phyloP scores from a whole-genome alignment of 2,797 vertebrate species.

The Myotis pilosus region DNA sequence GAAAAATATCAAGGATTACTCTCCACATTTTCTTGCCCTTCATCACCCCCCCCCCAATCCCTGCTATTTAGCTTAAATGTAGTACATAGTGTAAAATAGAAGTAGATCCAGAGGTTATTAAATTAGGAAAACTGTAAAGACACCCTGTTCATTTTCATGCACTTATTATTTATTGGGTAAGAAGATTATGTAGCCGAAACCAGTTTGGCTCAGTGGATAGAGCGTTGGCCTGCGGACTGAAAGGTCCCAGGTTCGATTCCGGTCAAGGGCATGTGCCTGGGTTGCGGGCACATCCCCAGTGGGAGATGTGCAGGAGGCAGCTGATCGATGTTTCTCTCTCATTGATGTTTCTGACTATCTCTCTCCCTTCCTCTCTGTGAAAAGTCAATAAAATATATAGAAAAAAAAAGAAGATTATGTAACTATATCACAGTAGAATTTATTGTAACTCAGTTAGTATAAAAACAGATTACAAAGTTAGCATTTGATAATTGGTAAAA shows the following conservation, averaged over 20 bases:
- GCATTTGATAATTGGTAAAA: conserved; percentile 25
- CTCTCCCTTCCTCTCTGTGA: too few relatives aligned
- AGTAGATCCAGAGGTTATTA: not conserved
- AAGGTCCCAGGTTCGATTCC: too few relatives aligned
- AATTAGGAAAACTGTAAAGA: not conserved
- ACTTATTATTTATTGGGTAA: not conserved
- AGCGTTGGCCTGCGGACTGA: too few relatives aligned
- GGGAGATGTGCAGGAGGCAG: too few relatives aligned
- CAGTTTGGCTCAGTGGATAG: too few relatives aligned
- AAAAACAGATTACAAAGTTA: conserved; percentile 31
- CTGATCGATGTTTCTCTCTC: too few relatives aligned
- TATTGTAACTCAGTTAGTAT: not conserved
- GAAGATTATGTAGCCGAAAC: conserved; percentile 29
- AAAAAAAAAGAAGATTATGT: conserved; percentile 28
- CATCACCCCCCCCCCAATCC: not conserved
- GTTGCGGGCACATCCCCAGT: too few relatives aligned
- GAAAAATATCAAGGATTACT: not conserved
- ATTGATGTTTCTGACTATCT: too few relatives aligned
- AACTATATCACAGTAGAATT: not conserved
- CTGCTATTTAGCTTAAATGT: conserved; percentile 25
- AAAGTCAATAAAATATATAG: too few relatives aligned
- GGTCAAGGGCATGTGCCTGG: too few relatives aligned
- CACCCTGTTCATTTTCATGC: not conserved
- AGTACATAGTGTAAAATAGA: not conserved
- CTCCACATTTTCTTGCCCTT: not conserved